Evolutionary conservation across 2,888 invertebrate species (phyloP), one percentile per base, ranked within the genome.

Genomic region (Hirtodrosophila histrioides): DNA sequence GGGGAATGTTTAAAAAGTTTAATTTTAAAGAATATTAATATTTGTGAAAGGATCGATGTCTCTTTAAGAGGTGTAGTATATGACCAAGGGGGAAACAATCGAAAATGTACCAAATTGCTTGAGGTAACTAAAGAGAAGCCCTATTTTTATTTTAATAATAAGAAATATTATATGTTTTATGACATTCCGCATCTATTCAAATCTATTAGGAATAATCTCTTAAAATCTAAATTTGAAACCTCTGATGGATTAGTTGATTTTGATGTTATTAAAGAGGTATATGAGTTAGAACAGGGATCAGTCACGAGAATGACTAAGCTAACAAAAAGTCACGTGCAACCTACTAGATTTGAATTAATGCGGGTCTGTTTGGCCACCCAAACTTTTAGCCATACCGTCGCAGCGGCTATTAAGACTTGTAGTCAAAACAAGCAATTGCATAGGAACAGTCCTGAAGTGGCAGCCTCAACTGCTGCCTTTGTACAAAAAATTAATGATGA

Each of bases 201-300:
- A 41, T 41, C n/a, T 41, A 27, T 24, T 27, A 24, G 23, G 41
- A 37, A 37, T 37, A 37, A 37, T 37, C 36, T 37, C n/a, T 7
- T 37, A 7, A 37, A 37, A n/a, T n/a, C 11, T 6, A 36, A 36
- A 11, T 36, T 36, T 36, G 11, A 36, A 36, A 36, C 36, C 6
- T 11, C 11, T 36, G 36, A 11, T 36, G 11, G 36, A 36, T 36
- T 36, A 36, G n/a, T 10, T n/a, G 6, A 11, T 3, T 5, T 11
- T 36, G n/a, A 36, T 11, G 36, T 11, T 3, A 6, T 36, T n/a
- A 11, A 36, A 6, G n/a, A 36, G 6, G 11, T n/a, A n/a, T n/a
- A 36, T 36, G n/a, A 36, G 36, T 36, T 11, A 36, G n/a, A 11
- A 36, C 6, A 36, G n/a, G n/a, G n/a, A n/a, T n/a, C n/a, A n/a